A percentile compares a stretch with the other conserved stretches of the same genome.
phyloP scores from a whole-genome alignment of 2,113 vertebrate species.

The Microcebus griseorufus region DNA sequence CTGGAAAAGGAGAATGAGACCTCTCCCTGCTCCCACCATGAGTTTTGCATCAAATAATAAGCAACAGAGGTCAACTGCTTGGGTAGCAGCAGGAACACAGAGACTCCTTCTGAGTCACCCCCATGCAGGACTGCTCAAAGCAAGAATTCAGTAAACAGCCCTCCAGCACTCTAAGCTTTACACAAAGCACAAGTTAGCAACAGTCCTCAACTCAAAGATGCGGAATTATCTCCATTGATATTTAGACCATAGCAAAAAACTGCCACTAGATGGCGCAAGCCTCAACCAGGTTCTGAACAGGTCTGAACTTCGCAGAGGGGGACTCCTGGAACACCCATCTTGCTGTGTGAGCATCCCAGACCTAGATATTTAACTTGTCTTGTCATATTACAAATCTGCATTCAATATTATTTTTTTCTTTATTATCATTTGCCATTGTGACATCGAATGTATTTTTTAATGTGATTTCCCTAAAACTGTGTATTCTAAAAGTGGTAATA shows the following conservation, averaged over 20 bases:
- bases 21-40: fast-evolving
- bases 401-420: background rate
- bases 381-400: background rate
- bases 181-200: background rate
- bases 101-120: fast-evolving
- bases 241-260: background rate
- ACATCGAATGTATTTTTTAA: background rate
- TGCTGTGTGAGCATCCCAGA: background rate
- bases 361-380: background rate
- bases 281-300: background rate
- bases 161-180: background rate
- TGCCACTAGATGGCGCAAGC: conserved; percentile 63
- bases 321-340: background rate
- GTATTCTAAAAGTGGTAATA: background rate
- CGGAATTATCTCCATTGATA: background rate
- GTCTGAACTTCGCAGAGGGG: background rate
- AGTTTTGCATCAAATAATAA: background rate
- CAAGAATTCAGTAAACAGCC: background rate
- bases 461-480: background rate
- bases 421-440: background rate
- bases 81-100: background rate
- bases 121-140: background rate
- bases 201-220: too few species aligned
- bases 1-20: background rate
- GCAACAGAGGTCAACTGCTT: background rate